Percentiles rank a stretch among this genome's conserved stretches.
Evolutionary conservation across 2,888 invertebrate species (phyloP).

Genomic region (Andricus curvator): DNA sequence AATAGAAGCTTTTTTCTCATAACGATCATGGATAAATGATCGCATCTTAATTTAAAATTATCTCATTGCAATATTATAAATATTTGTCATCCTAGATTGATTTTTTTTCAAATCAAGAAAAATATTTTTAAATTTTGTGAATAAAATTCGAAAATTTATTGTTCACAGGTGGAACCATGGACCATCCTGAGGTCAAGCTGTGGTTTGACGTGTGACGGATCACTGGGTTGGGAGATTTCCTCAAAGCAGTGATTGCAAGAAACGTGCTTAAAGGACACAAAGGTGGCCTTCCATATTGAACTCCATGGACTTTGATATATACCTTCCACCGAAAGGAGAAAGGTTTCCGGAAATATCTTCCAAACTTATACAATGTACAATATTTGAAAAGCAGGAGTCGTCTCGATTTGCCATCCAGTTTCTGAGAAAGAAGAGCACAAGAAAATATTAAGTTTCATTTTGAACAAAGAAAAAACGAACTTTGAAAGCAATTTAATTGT

Average conservation of each 20-base stretch:
- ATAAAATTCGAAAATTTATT: not conserved
- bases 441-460: too few relatives aligned
- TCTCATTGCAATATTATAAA: too few relatives aligned
- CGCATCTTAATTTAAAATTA: too few relatives aligned
- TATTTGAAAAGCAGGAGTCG: slow-evolving; percentile 41
- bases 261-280: slow-evolving; percentile 41
- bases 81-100: too few relatives aligned
- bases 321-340: slow-evolving; percentile 27
- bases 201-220: slow-evolving; percentile 43
- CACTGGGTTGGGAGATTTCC: slow-evolving; percentile 36
- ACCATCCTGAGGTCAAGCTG: slow-evolving; percentile 11
- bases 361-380: slow-evolving; percentile 35
- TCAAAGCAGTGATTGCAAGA: slow-evolving; percentile 46
- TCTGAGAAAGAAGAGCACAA: slow-evolving; percentile 42
- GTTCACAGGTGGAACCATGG: not conserved
- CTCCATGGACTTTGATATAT: slow-evolving; percentile 45
- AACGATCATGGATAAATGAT: too few relatives aligned
- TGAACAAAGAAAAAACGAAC: too few relatives aligned
- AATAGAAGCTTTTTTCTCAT: too few relatives aligned
- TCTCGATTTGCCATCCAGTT: slow-evolving; percentile 40
- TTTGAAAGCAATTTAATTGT: slow-evolving; percentile 18
- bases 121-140: not conserved
- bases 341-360: slow-evolving; percentile 41
- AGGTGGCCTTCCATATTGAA: slow-evolving; percentile 43
- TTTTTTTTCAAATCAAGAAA: too few relatives aligned